Evolutionary conservation across 1,140 invertebrate genomes (phyloP).

Genomic region (Drosophila triauraria): DNA sequence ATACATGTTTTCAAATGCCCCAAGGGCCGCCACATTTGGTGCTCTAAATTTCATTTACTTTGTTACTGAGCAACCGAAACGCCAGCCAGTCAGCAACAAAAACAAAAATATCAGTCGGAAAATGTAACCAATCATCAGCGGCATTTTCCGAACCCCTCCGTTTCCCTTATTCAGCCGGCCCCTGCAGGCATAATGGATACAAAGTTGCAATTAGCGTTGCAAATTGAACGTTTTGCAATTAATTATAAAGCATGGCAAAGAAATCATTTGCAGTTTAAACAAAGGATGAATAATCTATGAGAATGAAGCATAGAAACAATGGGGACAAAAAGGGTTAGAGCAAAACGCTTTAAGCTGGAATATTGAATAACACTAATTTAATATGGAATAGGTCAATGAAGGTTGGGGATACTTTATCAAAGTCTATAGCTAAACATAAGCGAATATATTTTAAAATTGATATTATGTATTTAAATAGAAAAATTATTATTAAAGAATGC

Average conservation of each 20-base stretch:
- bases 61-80: slow-evolving; percentile 33
- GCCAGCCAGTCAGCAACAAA: slow-evolving; percentile 27
- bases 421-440: too few relatives aligned
- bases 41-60: slow-evolving; percentile 60
- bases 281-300: slow-evolving; percentile 43
- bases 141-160: not conserved
- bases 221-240: slow-evolving; percentile 72
- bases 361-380: slow-evolving; percentile 6
- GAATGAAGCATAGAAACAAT: slow-evolving; percentile 19
- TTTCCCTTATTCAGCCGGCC: not conserved
- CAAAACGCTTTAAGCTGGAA: slow-evolving; percentile 17
- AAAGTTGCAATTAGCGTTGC: slow-evolving; percentile 71
- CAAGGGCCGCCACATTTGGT: slow-evolving; percentile 16
- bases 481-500: too few relatives aligned
- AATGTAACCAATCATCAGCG: slow-evolving; percentile 35
- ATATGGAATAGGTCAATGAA: slow-evolving; percentile 15
- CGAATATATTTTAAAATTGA: too few relatives aligned
- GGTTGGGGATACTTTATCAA: too few relatives aligned
- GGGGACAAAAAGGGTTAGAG: not conserved
- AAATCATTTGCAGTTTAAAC: slow-evolving; percentile 49
- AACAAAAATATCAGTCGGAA: slow-evolving; percentile 34
- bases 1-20: slow-evolving; percentile 20
- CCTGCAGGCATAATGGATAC: slow-evolving; percentile 46
- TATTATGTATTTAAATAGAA: not conserved
- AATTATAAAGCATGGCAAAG: slow-evolving; percentile 70